Base-by-base conservation (phyloP, 2,888 invertebrate species). In the Melieria omissa region DNA sequence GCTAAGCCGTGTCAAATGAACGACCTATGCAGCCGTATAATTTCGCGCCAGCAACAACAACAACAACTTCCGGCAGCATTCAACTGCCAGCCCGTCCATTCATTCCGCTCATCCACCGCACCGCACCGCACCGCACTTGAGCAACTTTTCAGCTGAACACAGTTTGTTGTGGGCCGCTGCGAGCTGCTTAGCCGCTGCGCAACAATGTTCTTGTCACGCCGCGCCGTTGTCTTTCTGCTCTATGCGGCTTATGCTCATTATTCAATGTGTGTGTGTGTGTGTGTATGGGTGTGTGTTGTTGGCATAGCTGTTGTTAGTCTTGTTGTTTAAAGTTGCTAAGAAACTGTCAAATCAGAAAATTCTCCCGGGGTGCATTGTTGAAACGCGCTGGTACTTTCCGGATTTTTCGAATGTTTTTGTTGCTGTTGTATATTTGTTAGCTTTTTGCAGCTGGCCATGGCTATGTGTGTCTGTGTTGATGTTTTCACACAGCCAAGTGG, bases 151-250 rank as follows among this genome's bases (percentile, higher is more conserved):
- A 14, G 49, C 44, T 45, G 55, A 12, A 10, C 46, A 6, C 54
- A 45, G 14, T 42, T 29, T 29, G 29, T 2, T 29, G 29, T 29
- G 29, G 29, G 60, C 42, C 42, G 42, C 44, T 49, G 41, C 44
- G 58, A 49, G 44, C 49, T 67, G 58, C 49, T 60, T 67, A 49
- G 67, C 60, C 42, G 49, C 42, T 69, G 16, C 55, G 44, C 62
- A 69, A 69, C 62, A 69, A 55, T 69, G 54, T 55, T 54, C 62
- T 62, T 54, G 69, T 69, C 69, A 69, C 63, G 52, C 62, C 14
- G 45, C 16, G 60, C 14, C 4, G 12, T 68, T 62, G 44, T 41
- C 8, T 14, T 60, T 65, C 6, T 10, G 44, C 45, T 54, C 16
- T 14, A 29, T 65, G 44, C 8, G 6, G 12, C 2, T 10, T 41